Conservation (phyloP, 2,888 invertebrate species). For the Doris montereyensis region DNA sequence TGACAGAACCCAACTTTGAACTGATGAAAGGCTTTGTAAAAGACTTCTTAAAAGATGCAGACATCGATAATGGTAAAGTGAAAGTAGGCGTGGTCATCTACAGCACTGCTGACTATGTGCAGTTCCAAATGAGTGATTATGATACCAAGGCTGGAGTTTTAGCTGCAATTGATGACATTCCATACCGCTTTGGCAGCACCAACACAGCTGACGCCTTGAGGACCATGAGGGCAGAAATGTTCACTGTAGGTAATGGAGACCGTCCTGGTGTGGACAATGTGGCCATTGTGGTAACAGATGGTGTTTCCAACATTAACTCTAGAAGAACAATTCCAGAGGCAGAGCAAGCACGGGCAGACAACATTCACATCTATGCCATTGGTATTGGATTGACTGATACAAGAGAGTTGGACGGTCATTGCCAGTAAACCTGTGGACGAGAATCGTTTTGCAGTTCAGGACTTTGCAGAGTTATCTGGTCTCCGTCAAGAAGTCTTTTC, state of each 20-base stretch:
- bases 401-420: conserved; percentile 56
- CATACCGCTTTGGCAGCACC: conserved; percentile 61
- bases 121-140: conserved; percentile 55
- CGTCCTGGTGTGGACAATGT: conserved; percentile 57
- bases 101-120: conserved; percentile 51
- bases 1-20: conserved; percentile 48
- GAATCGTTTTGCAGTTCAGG: conserved; percentile 53
- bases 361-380: conserved; percentile 51
- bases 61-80: conserved; percentile 57
- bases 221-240: conserved; percentile 57
- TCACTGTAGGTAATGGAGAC: conserved; percentile 59
- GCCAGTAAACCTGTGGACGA: conserved; percentile 52
- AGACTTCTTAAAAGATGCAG: conserved; percentile 48
- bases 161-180: conserved; percentile 54
- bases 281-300: conserved; percentile 64
- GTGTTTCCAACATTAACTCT: conserved; percentile 64
- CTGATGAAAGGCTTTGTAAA: conserved; percentile 49
- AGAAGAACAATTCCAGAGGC: conserved; percentile 62
- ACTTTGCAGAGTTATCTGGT: conserved; percentile 52
- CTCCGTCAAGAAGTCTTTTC: conserved; percentile 51
- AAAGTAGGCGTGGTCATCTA: conserved; percentile 60
- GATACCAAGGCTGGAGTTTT: conserved; percentile 49
- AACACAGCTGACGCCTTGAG: conserved; percentile 66
- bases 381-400: conserved; percentile 57
- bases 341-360: conserved; percentile 45